Conservation (phyloP, 2,113 vertebrate species). For the Stomatorhinus ivindoensis region DNA sequence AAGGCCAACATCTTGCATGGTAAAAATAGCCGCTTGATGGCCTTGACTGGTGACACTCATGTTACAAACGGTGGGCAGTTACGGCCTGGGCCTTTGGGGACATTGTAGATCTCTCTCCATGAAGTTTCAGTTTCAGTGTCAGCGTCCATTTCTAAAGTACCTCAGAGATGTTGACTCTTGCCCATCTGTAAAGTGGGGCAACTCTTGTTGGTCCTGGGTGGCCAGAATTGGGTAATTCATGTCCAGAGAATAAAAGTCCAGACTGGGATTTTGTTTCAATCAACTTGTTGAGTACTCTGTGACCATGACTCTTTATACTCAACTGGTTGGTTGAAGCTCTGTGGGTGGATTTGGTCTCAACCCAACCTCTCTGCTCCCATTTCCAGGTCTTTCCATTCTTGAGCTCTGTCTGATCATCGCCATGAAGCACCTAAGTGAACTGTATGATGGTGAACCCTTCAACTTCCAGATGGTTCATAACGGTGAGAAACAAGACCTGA, state of each 20-base stretch:
- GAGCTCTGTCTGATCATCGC: slow-evolving; percentile 93
- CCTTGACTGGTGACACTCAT: background rate
- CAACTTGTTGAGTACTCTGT: too few relatives aligned
- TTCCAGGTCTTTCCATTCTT: slow-evolving; percentile 80
- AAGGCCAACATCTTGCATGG: slow-evolving; percentile 86
- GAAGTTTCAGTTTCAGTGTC: background rate
- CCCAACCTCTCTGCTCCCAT: background rate
- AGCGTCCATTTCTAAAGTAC: background rate
- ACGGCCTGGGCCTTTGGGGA: background rate
- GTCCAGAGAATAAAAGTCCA: too few relatives aligned
- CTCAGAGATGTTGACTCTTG: background rate
- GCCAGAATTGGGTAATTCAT: too few relatives aligned
- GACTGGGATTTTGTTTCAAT: too few relatives aligned
- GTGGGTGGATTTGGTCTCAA: background rate
- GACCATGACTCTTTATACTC: too few relatives aligned
- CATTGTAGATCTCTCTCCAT: background rate
- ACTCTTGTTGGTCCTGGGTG: background rate
- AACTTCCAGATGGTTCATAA: slow-evolving; percentile 99
- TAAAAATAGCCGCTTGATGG: slow-evolving; percentile 40
- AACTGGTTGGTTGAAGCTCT: too few relatives aligned
- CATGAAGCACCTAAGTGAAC: slow-evolving; percentile 92
- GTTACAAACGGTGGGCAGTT: background rate
- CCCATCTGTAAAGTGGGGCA: background rate
- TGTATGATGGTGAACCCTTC: slow-evolving; percentile 88
- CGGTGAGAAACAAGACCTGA: slow-evolving; percentile 55